Percentiles rank a stretch among this genome's conserved stretches.
These are phyloP conservation scores for Acanthosepion esculentum DNA, from an alignment of 2,888 invertebrate species.

Conservation along the genomic window DNA sequence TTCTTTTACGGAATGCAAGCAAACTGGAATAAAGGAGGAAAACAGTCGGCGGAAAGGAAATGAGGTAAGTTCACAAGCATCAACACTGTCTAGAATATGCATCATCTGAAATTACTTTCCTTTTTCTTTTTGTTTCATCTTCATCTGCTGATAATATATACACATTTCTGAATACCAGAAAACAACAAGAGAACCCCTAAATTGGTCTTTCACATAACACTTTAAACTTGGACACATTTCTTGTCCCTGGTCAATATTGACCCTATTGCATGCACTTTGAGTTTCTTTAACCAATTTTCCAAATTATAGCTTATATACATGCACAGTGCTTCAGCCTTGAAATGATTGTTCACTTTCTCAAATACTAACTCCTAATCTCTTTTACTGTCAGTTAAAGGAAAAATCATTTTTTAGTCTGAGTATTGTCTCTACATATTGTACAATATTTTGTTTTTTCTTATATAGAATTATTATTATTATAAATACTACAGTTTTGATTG, in stretches of 20 bases:
- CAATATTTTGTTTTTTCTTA: background rate
- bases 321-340: background rate
- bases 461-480: background rate
- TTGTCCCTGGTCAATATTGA: background rate
- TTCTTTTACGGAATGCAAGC: slow-evolving; percentile 49
- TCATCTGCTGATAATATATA: background rate
- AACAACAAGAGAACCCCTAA: background rate
- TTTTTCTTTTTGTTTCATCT: background rate
- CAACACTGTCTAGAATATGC: slow-evolving; percentile 37
- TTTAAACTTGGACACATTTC: slow-evolving; percentile 10
- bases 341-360: background rate
- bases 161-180: background rate
- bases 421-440: background rate
- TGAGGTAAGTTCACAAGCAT: slow-evolving; percentile 43
- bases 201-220: background rate
- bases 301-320: background rate
- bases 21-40: slow-evolving; percentile 47
- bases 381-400: background rate
- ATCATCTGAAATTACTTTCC: slow-evolving; percentile 2
- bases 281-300: background rate
- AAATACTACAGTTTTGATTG: no score
- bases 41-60: slow-evolving; percentile 19
- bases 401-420: background rate
- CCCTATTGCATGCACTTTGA: background rate
- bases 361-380: background rate